Conservation (phyloP, 2,113 vertebrate genomes). For the Mirza zaza region DNA sequence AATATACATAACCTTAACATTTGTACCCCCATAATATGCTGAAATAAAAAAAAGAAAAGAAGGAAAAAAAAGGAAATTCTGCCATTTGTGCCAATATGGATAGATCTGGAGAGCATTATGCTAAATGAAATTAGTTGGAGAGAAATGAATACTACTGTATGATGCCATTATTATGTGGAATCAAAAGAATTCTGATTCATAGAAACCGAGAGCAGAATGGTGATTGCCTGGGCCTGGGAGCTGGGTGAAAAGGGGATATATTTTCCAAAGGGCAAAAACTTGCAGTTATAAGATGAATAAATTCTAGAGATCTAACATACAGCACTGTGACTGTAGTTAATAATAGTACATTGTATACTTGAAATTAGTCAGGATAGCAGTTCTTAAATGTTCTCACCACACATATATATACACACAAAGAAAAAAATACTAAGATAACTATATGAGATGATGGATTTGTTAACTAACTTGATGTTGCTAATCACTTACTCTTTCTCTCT, state of each 20-base stretch:
- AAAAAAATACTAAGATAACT: background rate
- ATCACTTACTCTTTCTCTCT: background rate
- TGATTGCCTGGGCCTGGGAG: rapidly evolving
- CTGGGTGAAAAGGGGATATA: background rate
- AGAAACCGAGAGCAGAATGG: background rate
- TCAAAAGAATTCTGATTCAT: background rate
- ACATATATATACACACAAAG: background rate
- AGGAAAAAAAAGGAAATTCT: background rate
- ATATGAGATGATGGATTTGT: background rate
- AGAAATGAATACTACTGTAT: background rate
- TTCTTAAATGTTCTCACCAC: background rate
- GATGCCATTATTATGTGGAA: too few relatives aligned
- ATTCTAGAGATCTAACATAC: background rate
- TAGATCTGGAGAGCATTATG: background rate
- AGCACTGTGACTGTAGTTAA: background rate
- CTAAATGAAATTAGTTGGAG: background rate
- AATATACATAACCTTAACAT: too few relatives aligned
- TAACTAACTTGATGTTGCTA: background rate
- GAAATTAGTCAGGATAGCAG: background rate
- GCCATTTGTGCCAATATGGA: background rate
- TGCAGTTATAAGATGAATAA: background rate
- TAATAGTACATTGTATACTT: background rate
- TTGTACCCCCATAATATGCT: too few relatives aligned
- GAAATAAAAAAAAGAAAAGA: too few relatives aligned
- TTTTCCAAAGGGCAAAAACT: background rate